phyloP scores from a whole-genome alignment of 1,140 invertebrate genomes.

The Camponotus floridanus region DNA sequence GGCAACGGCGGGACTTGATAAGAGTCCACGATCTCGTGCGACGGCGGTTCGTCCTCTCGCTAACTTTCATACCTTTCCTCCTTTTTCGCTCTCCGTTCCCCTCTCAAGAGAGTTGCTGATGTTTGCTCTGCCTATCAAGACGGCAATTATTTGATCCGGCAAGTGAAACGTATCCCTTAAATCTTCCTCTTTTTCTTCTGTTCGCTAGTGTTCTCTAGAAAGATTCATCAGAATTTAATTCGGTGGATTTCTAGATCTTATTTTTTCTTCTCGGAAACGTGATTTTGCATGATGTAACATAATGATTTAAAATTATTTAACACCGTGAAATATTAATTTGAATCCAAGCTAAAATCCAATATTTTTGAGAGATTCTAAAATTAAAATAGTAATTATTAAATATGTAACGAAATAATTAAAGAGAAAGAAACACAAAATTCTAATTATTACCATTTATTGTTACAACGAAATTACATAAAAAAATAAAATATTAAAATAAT shows the following conservation, averaged over 20 bases:
- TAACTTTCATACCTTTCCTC: constrained; percentile 1
- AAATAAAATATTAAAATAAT: constrained; percentile 14
- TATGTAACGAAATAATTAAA: not conserved
- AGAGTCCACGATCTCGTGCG: constrained; percentile 57
- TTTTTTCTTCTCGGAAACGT: not conserved
- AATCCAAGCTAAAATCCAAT: not conserved
- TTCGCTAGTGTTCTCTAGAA: constrained; percentile 17
- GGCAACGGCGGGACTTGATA: constrained; percentile 52
- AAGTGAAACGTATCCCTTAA: constrained; percentile 47
- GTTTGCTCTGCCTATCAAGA: constrained; percentile 75
- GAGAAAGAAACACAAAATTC: not conserved
- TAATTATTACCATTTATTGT: not conserved
- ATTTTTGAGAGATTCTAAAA: not conserved
- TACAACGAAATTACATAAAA: not conserved
- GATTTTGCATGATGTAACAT: not conserved
- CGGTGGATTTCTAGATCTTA: not conserved
- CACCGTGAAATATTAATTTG: not conserved
- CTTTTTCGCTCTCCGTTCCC: not conserved
- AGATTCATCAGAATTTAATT: constrained; percentile 41
- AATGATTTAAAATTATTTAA: not conserved
- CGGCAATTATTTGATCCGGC: constrained; percentile 78
- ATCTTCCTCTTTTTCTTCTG: not conserved
- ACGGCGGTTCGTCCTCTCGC: constrained; percentile 34
- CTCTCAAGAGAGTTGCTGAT: constrained; percentile 28
- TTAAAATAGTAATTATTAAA: not conserved